These are phyloP conservation scores for Scopus umbretta DNA, from an alignment of 2,113 vertebrate species.

Conservation along the genomic window DNA sequence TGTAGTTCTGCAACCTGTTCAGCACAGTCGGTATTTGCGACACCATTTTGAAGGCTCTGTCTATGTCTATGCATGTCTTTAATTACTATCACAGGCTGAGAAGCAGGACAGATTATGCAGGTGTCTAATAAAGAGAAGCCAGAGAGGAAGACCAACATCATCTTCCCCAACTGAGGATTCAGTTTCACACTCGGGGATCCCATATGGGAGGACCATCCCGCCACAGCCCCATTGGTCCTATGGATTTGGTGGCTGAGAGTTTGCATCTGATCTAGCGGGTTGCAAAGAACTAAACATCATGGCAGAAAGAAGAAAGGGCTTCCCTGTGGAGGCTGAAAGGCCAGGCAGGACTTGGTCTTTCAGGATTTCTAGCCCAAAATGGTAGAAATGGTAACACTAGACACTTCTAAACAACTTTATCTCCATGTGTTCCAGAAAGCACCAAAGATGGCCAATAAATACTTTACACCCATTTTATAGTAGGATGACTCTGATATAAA, in stretches of 20 bases:
- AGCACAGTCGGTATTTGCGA: neutral
- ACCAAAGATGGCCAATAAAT: neutral
- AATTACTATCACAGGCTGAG: neutral
- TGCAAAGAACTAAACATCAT: neutral
- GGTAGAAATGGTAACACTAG: neutral
- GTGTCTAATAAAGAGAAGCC: neutral
- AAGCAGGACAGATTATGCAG: neutral
- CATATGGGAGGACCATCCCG: neutral
- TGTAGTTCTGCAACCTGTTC: neutral
- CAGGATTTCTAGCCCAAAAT: neutral
- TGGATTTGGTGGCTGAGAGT: neutral
- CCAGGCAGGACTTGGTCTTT: neutral
- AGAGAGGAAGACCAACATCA: neutral
- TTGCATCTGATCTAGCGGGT: neutral
- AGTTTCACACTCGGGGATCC: neutral
- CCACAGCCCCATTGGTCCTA: neutral
- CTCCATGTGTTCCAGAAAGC: neutral
- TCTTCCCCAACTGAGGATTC: neutral
- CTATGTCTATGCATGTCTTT: neutral
- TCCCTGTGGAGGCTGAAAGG: neutral
- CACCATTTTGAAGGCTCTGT: neutral
- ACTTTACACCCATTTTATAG: neutral
- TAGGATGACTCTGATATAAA: neutral
- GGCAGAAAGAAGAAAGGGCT: neutral
- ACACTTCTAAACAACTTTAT: neutral